Conservation (phyloP, 1,140 invertebrate genomes). For the Andrena cerasifolii region DNA sequence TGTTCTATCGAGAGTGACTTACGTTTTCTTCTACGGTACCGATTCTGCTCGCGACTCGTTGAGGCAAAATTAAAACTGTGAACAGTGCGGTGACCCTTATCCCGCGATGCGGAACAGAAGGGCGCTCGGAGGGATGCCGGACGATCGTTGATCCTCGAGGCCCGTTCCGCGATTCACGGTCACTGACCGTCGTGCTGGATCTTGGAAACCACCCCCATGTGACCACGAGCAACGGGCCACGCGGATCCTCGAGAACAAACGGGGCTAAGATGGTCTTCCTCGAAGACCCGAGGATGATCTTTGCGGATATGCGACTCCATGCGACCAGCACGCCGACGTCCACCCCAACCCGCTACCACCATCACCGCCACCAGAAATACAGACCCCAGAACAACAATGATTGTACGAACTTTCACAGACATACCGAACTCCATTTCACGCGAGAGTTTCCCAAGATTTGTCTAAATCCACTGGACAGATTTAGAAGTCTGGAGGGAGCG, state of each 20-base stretch:
- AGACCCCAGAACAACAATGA: conserved; percentile 80
- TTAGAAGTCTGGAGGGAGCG: no score
- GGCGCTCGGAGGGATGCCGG: background rate
- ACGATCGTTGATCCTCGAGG: conserved; percentile 27
- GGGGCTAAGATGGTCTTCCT: conserved; percentile 79
- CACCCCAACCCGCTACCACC: conserved; percentile 73
- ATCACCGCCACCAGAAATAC: conserved; percentile 74
- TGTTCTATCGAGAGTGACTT: background rate
- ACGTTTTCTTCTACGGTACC: background rate
- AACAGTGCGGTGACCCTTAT: background rate
- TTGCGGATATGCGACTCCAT: conserved; percentile 80
- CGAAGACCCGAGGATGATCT: conserved; percentile 81
- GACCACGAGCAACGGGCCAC: conserved; percentile 58
- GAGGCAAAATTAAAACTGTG: background rate
- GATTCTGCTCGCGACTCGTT: background rate
- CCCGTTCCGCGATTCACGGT: conserved; percentile 1
- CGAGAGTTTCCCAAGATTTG: background rate
- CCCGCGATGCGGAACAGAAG: conserved; percentile 27
- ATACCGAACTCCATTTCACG: background rate
- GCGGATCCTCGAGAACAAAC: conserved; percentile 61
- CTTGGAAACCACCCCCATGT: conserved; percentile 67
- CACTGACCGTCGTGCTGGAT: conserved; percentile 61
- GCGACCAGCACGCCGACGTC: conserved; percentile 80
- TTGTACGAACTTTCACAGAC: conserved; percentile 70
- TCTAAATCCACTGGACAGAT: no score